Evolutionary conservation across 1,140 invertebrate genomes (phyloP).

Genomic region (Mya arenaria): DNA sequence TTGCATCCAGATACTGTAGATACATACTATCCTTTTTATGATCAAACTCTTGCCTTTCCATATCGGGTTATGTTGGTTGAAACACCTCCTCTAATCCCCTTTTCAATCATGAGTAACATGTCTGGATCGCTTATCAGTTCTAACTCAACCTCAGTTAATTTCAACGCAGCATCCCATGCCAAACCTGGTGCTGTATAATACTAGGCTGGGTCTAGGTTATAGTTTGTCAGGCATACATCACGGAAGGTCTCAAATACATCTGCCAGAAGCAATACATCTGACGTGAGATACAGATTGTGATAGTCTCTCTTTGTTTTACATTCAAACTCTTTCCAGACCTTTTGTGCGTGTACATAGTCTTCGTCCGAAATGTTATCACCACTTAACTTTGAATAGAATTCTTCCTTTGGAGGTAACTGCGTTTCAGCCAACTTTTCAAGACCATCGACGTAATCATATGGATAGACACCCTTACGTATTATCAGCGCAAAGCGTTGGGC

Average conservation of each 20-base stretch:
- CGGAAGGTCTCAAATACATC: conserved; percentile 34
- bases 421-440: too few species aligned
- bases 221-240: background rate
- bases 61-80: too few species aligned
- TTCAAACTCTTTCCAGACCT: background rate
- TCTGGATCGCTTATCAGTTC: too few species aligned
- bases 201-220: conserved; percentile 14
- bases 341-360: too few species aligned
- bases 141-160: conserved; percentile 58
- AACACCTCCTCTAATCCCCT: too few species aligned
- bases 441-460: too few species aligned
- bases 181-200: conserved; percentile 58
- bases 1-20: too few species aligned
- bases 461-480: too few species aligned
- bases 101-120: too few species aligned
- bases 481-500: too few species aligned
- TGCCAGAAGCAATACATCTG: conserved; percentile 10
- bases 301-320: background rate
- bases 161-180: conserved; percentile 58
- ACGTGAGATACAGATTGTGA: conserved; percentile 14
- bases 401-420: background rate
- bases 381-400: background rate
- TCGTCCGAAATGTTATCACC: background rate
- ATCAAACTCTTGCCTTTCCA: too few species aligned
- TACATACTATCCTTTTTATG: too few species aligned